Evolutionary conservation across 2,888 invertebrate species (phyloP), one percentile per base, ranked within the genome.

Genomic region (Drosophila sordidapex): DNA sequence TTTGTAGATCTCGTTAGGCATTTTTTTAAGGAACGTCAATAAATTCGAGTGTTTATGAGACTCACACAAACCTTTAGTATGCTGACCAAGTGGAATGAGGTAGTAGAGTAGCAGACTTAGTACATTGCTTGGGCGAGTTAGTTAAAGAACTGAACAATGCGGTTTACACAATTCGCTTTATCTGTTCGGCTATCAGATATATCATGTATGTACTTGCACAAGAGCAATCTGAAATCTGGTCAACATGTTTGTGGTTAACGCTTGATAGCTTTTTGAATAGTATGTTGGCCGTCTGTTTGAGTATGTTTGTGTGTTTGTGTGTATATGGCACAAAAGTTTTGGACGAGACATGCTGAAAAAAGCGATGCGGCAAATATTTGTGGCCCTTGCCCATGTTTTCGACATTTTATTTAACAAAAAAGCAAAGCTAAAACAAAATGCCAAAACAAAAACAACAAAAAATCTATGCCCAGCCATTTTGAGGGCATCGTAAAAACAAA

Each of bases 221-320:
- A 62, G 40, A 53, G 35, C 51, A 65, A 70, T 86, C 77, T 65
- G 58, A 59, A 79, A 82, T 70, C 60, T 70, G 66, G 54, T 66
- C 83, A 85, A 85, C 90, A 85, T 85, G 79, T 85, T 90, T 90
- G 90, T 65, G 84, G 84, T 88, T 71, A 88, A 88, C 78, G 57
- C 74, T 59, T 82, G 83, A 88, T 85, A 73, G 90, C 80, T 76
- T 88, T 76, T 76, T 83, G 61, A 82, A 79, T 79, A 60, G 68
- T 60, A 67, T 79, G 70, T 79, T 82, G 65, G 62, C 58, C 36
- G 56, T 58, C 61, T 56, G 31, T 43, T 43, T 31, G 46, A 15
- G 25, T 57, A 11, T 29, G 25, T 46, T 6, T 52, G 15, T 18
- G 4, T 57, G 15, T 49, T 29, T 35, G 36, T 31, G 53, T 79